Percentiles rank a stretch among this genome's conserved stretches.
Conservation (phyloP, 2,888 invertebrate genomes). For the Sipunculus nudus region DNA sequence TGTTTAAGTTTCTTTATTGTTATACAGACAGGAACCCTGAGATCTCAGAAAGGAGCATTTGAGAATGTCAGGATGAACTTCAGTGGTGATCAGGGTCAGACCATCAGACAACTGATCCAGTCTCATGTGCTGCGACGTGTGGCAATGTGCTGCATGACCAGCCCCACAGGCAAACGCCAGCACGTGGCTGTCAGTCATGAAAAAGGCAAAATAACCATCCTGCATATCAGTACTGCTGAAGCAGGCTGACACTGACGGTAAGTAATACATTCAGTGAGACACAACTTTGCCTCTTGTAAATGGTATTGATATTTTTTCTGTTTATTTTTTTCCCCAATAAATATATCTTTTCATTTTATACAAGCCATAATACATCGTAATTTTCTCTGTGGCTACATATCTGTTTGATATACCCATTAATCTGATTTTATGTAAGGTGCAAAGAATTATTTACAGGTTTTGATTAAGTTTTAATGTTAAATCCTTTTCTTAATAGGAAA, state of each 20-base stretch:
- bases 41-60: constrained; percentile 97
- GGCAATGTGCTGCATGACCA: constrained; percentile 93
- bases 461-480: no score
- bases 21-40: constrained; percentile 70
- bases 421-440: no score
- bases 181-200: constrained; percentile 96
- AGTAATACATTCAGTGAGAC: constrained; percentile 29
- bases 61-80: constrained; percentile 98
- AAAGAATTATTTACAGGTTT: no score
- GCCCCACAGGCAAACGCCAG: constrained; percentile 90
- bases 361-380: no score
- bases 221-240: constrained; percentile 93
- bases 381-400: no score
- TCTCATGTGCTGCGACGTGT: constrained; percentile 92
- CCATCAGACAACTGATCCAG: constrained; percentile 89
- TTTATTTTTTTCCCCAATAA: no score
- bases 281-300: no score
- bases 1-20: no score
- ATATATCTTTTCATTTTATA: no score
- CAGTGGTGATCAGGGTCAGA: constrained; percentile 96
- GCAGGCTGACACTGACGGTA: constrained; percentile 88
- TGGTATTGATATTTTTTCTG: no score
- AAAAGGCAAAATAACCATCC: constrained; percentile 93
- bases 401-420: no score
- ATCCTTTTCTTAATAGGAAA: no score